Evolutionary conservation across 1,140 invertebrate genomes (phyloP), one percentile per base, ranked within the genome.

Genomic region (Tetramorium alpestre): DNA sequence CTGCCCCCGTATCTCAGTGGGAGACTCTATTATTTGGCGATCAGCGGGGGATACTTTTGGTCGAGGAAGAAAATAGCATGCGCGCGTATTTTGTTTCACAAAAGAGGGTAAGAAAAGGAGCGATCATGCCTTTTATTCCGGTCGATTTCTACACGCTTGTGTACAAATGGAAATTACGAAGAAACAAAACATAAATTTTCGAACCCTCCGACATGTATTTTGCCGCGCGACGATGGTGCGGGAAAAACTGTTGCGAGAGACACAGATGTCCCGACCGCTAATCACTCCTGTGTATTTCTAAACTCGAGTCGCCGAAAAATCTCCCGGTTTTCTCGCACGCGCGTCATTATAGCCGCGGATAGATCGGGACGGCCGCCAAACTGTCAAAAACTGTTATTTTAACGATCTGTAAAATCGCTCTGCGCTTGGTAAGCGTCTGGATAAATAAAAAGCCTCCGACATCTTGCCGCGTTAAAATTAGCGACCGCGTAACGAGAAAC

Each of bases 301-400:
- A 33, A 3, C 41, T 75, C 13, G 58, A 44, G 13, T 25, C 33
- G n/a, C 1, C 44, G 25, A 38, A 13, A 75, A 58, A 75, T 75
- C 54, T 58, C 25, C 0, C 33, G 11, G 4, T 58, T 7, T 25
- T 73, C 0, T 38, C 54, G n/a, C 22, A 0, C n/a, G 6, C 11
- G 0, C 13, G 10, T 25, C 13, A 6, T 58, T 60, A 4, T 25
- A 25, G n/a, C 33, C 18, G 33, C n/a, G 22, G 18, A n/a, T 54
- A 73, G 28, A 41, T 58, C 47, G 33, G 33, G 72, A 58, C 38
- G 38, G 13, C 44, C n/a, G 72, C 33, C 75, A 78, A 47, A 47
- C 41, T 77, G 41, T 77, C 25, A 47, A 22, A 77, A 33, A 64
- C 47, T 78, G 25, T 78, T 78, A 65, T 78, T 78, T 65, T 78